phyloP scores from a whole-genome alignment of 2,113 vertebrate species.

The Micronycteris hirsuta region DNA sequence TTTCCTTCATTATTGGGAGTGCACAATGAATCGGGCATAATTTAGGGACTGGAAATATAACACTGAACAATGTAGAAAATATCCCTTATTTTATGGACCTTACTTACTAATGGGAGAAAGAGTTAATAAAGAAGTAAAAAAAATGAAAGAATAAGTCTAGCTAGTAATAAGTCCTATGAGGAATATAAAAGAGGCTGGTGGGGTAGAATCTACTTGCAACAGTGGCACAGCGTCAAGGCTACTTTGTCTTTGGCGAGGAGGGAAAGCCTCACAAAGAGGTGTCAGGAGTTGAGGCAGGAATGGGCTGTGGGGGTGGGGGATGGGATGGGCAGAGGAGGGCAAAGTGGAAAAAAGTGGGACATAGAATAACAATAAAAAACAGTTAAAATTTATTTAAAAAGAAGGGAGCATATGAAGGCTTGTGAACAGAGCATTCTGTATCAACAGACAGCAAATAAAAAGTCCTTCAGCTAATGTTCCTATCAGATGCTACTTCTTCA shows the following conservation, averaged over 20 bases:
- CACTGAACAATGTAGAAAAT: not conserved
- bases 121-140: not conserved
- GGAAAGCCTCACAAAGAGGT: not conserved
- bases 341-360: too few relatives aligned
- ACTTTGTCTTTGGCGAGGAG: not conserved
- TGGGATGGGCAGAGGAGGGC: too few relatives aligned
- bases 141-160: not conserved
- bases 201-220: not conserved
- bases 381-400: too few relatives aligned
- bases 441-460: not conserved
- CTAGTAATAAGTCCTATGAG: not conserved
- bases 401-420: not conserved
- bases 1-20: slow-evolving; percentile 16
- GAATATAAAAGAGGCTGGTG: not conserved
- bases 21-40: not conserved
- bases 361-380: too few relatives aligned
- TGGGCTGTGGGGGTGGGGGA: too few relatives aligned
- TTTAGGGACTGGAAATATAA: not conserved
- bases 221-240: not conserved
- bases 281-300: not conserved
- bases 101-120: not conserved
- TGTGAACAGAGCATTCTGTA: not conserved
- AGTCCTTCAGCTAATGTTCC: not conserved
- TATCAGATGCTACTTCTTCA: not conserved
- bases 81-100: not conserved